A percentile compares a stretch with the other conserved stretches of the same genome.
These are phyloP conservation scores for Morinoia aosen DNA, from an alignment of 2,888 invertebrate species.

Conservation along the genomic window DNA sequence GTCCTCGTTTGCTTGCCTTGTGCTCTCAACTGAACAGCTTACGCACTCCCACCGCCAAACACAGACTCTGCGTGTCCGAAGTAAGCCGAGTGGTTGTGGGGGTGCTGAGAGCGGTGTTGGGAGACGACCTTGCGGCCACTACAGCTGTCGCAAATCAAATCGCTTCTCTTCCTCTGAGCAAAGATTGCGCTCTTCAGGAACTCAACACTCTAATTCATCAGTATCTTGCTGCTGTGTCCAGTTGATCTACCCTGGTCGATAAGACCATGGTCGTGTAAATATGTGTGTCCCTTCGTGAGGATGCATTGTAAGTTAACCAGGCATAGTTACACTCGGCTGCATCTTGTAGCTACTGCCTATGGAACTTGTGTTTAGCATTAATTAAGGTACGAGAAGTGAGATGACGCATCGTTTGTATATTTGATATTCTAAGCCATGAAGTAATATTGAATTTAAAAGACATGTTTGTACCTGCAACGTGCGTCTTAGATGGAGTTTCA, in stretches of 20 bases:
- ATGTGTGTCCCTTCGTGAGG: neutral
- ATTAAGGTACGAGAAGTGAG: neutral
- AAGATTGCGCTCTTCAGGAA: constrained; percentile 77
- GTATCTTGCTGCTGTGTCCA: constrained; percentile 58
- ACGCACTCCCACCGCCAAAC: constrained; percentile 69
- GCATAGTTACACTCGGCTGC: neutral
- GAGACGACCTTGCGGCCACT: constrained; percentile 69
- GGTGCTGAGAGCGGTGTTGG: constrained; percentile 69
- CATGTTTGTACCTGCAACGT: neutral
- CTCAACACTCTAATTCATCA: constrained; percentile 68
- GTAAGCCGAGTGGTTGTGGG: constrained; percentile 65
- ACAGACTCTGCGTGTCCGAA: constrained; percentile 66
- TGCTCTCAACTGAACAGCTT: constrained; percentile 65
- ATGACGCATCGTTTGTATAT: neutral
- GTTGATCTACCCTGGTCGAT: neutral
- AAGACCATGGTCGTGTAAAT: neutral
- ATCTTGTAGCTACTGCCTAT: neutral
- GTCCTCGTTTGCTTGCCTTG: constrained; percentile 63
- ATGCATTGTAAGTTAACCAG: neutral
- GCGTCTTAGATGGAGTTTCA: neutral
- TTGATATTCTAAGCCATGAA: too few species aligned
- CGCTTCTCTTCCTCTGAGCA: constrained; percentile 76
- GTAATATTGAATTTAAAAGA: neutral
- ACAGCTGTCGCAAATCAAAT: constrained; percentile 74
- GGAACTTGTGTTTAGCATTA: neutral